These are phyloP conservation scores for Baryphthengus martii DNA, from an alignment of 2,113 vertebrate genomes.

Conservation along the genomic window DNA sequence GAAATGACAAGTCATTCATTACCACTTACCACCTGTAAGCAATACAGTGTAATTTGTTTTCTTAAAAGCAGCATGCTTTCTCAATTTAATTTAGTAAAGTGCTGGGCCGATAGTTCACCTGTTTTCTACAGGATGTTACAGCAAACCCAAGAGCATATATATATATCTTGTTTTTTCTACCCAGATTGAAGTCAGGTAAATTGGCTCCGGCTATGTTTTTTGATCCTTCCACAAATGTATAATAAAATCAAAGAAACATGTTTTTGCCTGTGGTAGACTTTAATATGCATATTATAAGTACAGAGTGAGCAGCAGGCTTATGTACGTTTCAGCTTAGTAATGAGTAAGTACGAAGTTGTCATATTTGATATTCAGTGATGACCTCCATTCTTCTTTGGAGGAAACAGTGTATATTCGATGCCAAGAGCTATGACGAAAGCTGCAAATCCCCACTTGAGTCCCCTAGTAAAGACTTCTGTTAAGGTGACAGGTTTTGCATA, in stretches of 20 bases:
- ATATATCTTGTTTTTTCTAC: no score
- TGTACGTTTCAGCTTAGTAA: neutral
- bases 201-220: neutral
- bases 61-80: neutral
- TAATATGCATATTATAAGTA: conserved; percentile 26
- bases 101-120: neutral
- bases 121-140: neutral
- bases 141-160: neutral
- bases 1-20: neutral
- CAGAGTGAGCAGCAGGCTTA: conserved; percentile 3
- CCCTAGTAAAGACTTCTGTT: conserved; percentile 76
- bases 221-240: neutral
- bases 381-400: conserved; percentile 84
- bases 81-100: neutral
- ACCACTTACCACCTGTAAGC: neutral
- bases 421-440: conserved; percentile 88
- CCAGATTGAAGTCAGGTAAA: neutral
- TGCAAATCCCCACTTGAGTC: conserved; percentile 90
- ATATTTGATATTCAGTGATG: conserved; percentile 67
- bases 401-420: conserved; percentile 86
- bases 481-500: conserved; percentile 79
- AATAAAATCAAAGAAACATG: neutral
- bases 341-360: neutral
- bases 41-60: neutral
- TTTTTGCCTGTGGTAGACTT: conserved; percentile 33